phyloP scores from a whole-genome alignment of 2,797 vertebrate species.

The Acrossocheilus wenchowensis region DNA sequence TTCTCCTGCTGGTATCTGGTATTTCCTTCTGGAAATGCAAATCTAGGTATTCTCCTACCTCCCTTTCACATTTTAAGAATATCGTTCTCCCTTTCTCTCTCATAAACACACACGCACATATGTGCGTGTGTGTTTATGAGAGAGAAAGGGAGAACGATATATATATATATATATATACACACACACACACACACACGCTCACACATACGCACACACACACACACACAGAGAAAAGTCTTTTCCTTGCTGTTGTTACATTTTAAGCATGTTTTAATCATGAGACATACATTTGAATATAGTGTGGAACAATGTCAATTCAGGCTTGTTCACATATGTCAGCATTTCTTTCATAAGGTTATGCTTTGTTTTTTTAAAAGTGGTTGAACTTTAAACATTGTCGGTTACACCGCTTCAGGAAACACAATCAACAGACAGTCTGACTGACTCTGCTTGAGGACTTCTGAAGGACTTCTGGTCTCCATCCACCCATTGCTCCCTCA shows the following conservation, averaged over 20 bases:
- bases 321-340: neutral
- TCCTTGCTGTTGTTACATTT: neutral
- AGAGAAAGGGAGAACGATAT: too few species aligned
- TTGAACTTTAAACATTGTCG: neutral
- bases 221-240: neutral
- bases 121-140: too few species aligned
- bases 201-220: too few species aligned
- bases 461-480: neutral
- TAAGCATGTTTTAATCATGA: neutral
- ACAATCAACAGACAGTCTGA: constrained; percentile 2
- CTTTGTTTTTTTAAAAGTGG: neutral
- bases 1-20: neutral
- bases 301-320: neutral
- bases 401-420: neutral
- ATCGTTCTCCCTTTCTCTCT: neutral
- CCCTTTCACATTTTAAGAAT: neutral
- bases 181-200: neutral
- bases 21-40: constrained; percentile 8
- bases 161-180: neutral
- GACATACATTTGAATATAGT: neutral
- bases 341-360: neutral
- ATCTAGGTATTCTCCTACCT: neutral
- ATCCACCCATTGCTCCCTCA: neutral
- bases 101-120: neutral
- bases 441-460: neutral